Percentiles rank a stretch among this genome's conserved stretches.
Evolutionary conservation across 2,113 vertebrate species (phyloP).

Genomic region (Perca schrenkii): DNA sequence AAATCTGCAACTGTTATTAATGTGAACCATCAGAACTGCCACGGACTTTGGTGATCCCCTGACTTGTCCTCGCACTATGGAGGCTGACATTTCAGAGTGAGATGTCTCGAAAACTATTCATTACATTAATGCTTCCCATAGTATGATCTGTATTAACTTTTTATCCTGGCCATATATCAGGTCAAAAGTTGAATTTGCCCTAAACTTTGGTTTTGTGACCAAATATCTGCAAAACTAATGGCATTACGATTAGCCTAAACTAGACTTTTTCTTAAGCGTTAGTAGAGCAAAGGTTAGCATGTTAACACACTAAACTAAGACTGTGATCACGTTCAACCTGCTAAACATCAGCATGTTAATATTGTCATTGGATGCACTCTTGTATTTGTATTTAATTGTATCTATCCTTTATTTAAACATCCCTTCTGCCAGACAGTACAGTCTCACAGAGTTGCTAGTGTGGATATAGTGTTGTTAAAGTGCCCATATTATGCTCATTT

Average conservation of each 20-base stretch:
- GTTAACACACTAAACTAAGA: not conserved
- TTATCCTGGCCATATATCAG: not conserved
- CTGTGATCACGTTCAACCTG: not conserved
- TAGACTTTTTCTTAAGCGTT: not conserved
- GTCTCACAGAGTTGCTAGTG: too few relatives aligned
- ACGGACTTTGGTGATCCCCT: too few relatives aligned
- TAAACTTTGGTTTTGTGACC: too few relatives aligned
- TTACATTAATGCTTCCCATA: too few relatives aligned
- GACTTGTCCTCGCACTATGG: not conserved
- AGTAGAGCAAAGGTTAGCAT: not conserved
- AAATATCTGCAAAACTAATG: not conserved
- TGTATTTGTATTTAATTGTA: too few relatives aligned
- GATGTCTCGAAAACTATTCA: not conserved
- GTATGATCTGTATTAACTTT: not conserved
- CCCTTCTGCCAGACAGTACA: too few relatives aligned
- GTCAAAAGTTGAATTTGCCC: not conserved
- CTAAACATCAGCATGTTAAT: not conserved
- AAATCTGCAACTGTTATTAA: not conserved
- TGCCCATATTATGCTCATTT: too few relatives aligned
- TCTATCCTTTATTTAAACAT: too few relatives aligned
- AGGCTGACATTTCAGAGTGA: not conserved
- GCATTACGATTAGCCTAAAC: not conserved
- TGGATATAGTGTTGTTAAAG: too few relatives aligned
- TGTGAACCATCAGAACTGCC: not conserved
- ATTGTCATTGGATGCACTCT: not conserved